Evolutionary conservation across 2,888 invertebrate genomes (phyloP).

Genomic region (Lithophane ornitopus): DNA sequence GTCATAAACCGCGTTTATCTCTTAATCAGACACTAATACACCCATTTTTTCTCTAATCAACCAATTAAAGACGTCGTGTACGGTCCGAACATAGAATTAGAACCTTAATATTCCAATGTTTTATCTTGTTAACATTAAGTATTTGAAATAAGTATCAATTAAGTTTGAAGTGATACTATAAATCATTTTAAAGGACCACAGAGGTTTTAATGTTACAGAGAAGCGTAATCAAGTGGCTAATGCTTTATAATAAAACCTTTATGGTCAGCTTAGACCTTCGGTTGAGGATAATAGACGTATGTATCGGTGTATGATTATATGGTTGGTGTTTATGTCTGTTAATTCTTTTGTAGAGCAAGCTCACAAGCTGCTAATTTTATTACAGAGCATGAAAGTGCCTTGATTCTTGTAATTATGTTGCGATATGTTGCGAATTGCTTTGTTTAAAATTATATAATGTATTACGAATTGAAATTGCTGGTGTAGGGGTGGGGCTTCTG

Average conservation of each 20-base stretch:
- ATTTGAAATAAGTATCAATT: conserved; percentile 61
- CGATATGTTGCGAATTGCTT: conserved; percentile 13
- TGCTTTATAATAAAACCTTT: conserved; percentile 51
- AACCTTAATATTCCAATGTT: conserved; percentile 48
- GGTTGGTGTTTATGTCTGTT: conserved; percentile 15
- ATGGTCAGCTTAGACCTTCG: conserved; percentile 36
- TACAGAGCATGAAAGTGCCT: conserved; percentile 23
- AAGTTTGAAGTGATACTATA: conserved; percentile 36
- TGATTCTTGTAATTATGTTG: conserved; percentile 22
- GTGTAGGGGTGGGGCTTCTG: not conserved
- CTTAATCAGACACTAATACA: conserved; percentile 56
- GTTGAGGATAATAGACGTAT: conserved; percentile 30
- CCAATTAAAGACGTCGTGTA: conserved; percentile 62
- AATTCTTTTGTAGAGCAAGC: conserved; percentile 32
- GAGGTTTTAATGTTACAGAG: conserved; percentile 39
- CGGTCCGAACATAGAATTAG: conserved; percentile 48
- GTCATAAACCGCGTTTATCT: conserved; percentile 53
- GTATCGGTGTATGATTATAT: conserved; percentile 37
- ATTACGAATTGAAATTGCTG: not conserved
- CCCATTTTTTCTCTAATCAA: conserved; percentile 54
- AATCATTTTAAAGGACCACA: conserved; percentile 58
- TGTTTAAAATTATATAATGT: conserved; percentile 8
- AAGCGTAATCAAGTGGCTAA: conserved; percentile 54
- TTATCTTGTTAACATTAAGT: conserved; percentile 44
- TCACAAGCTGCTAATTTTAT: conserved; percentile 41